Percentiles rank a stretch among this genome's conserved stretches.
phyloP scores from a whole-genome alignment of 2,797 vertebrate species.

The Semotilus atromaculatus region DNA sequence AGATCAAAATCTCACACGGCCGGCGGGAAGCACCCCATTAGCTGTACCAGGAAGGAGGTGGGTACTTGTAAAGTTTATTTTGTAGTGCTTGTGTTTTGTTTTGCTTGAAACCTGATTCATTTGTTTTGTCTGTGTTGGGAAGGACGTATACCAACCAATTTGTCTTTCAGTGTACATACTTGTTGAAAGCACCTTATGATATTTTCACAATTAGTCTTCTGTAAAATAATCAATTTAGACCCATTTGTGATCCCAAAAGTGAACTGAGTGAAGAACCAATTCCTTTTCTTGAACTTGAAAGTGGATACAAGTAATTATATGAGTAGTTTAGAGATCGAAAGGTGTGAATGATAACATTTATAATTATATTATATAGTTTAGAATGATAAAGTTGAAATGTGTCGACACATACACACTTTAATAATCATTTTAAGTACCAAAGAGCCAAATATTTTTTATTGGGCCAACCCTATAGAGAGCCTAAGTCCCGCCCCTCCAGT shows the following conservation, averaged over 20 bases:
- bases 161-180: not conserved
- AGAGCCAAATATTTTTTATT: not conserved
- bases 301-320: not conserved
- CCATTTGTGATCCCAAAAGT: not conserved
- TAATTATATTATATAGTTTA: no score
- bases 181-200: not conserved
- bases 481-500: no score
- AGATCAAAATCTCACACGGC: slow-evolving; percentile 82
- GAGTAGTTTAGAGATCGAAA: not conserved
- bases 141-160: not conserved
- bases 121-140: not conserved
- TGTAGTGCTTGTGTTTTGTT: not conserved
- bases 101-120: not conserved
- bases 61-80: slow-evolving; percentile 34
- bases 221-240: not conserved
- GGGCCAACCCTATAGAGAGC: not conserved
- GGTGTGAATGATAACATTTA: not conserved
- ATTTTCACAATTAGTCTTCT: not conserved
- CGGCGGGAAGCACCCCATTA: slow-evolving; percentile 93
- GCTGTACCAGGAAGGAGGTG: slow-evolving; percentile 85
- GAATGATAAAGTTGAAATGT: not conserved
- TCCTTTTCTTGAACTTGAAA: not conserved
- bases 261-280: not conserved
- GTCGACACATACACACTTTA: not conserved
- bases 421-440: not conserved